A percentile compares a stretch with the other conserved stretches of the same genome.
These are phyloP conservation scores for Arvicanthis niloticus DNA, from an alignment of 2,113 vertebrate genomes.

Conservation along the genomic window DNA sequence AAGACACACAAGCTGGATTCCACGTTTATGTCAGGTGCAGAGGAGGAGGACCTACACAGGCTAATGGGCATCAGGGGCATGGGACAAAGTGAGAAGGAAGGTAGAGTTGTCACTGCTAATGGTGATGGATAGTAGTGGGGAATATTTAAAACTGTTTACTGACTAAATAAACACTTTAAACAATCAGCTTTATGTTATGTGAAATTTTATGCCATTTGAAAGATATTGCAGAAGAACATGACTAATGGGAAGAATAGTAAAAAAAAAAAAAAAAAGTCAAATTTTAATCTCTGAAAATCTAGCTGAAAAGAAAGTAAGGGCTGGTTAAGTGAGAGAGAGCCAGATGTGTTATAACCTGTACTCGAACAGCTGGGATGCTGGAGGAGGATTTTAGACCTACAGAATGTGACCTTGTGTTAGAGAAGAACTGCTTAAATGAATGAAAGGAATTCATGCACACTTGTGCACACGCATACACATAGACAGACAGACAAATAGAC, in stretches of 20 bases:
- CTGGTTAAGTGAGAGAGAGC: background rate
- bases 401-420: background rate
- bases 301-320: background rate
- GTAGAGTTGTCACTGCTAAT: background rate
- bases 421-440: background rate
- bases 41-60: background rate
- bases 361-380: no score
- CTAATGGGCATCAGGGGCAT: background rate
- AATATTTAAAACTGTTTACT: no score
- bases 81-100: background rate
- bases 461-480: background rate
- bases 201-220: background rate
- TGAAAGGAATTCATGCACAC: background rate
- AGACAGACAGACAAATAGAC: background rate
- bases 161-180: background rate
- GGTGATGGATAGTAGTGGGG: background rate
- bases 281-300: background rate
- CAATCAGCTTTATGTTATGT: background rate
- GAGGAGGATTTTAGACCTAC: background rate
- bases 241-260: background rate
- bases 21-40: rapidly evolving
- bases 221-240: background rate
- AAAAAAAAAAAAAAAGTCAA: background rate
- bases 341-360: background rate
- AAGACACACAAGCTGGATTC: background rate